Conservation (phyloP, 2,888 invertebrate species). For the Octonoba sinensis region DNA sequence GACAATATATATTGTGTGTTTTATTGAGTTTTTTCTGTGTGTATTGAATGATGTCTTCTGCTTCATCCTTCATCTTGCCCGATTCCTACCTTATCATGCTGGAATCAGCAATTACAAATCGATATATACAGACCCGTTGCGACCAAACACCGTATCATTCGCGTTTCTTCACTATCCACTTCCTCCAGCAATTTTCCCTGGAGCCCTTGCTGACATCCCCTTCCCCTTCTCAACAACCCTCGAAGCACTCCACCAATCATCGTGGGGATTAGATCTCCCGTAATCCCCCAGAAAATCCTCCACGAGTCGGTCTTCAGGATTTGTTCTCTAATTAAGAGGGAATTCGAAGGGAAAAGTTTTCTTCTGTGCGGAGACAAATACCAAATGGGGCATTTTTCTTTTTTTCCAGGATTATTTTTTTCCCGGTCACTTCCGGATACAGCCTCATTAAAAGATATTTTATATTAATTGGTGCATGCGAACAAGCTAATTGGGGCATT, state of each 20-base stretch:
- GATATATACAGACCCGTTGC: conserved; percentile 37
- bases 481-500: conserved; percentile 47
- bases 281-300: conserved; percentile 55
- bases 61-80: too few relatives aligned
- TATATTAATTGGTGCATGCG: conserved; percentile 55
- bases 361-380: conserved; percentile 3
- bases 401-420: conserved; percentile 9
- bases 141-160: conserved; percentile 19
- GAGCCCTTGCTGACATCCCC: conserved; percentile 16
- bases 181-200: conserved; percentile 3
- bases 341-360: conserved; percentile 25
- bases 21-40: too few relatives aligned
- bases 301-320: conserved; percentile 45
- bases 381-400: conserved; percentile 10
- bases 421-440: background rate
- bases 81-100: background rate
- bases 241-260: conserved; percentile 53
- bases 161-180: conserved; percentile 18
- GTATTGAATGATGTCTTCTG: too few relatives aligned
- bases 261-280: conserved; percentile 48
- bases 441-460: conserved; percentile 47
- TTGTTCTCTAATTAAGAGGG: conserved; percentile 61
- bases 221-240: conserved; percentile 8
- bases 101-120: conserved; percentile 25
- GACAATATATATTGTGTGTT: too few relatives aligned